phyloP scores from a whole-genome alignment of 2,888 invertebrate species.

The Stramonita haemastoma region DNA sequence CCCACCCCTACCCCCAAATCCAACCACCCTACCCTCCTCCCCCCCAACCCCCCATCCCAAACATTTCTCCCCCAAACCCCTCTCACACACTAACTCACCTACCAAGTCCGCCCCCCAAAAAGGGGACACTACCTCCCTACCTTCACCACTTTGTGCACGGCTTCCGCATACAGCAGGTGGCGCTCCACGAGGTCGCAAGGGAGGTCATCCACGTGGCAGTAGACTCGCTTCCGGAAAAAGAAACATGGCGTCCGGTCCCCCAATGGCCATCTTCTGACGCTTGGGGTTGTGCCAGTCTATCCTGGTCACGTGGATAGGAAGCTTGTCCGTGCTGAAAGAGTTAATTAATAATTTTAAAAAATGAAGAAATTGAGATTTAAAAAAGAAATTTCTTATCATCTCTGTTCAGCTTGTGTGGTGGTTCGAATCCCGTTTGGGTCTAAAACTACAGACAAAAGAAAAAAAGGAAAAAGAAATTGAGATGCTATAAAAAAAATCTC shows the following conservation, averaged over 20 bases:
- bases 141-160: conserved; percentile 95
- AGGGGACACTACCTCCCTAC: conserved; percentile 78
- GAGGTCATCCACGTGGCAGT: conserved; percentile 90
- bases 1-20: no score
- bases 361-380: no score
- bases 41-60: no score
- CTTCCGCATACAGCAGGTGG: conserved; percentile 94
- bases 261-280: conserved; percentile 66
- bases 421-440: no score
- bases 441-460: no score
- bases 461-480: no score
- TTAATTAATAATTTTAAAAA: neutral
- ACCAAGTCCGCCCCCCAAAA: neutral
- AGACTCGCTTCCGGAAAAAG: conserved; percentile 93
- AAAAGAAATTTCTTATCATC: no score
- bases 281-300: conserved; percentile 69
- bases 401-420: no score
- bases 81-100: no score
- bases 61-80: no score
- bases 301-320: conserved; percentile 60
- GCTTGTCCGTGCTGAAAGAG: conserved; percentile 57
- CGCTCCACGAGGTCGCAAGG: conserved; percentile 97
- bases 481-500: no score
- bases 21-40: no score
- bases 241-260: conserved; percentile 81